Evolutionary conservation across 2,888 invertebrate genomes (phyloP), one percentile per base, ranked within the genome.

Genomic region (Oscheius sp.): DNA sequence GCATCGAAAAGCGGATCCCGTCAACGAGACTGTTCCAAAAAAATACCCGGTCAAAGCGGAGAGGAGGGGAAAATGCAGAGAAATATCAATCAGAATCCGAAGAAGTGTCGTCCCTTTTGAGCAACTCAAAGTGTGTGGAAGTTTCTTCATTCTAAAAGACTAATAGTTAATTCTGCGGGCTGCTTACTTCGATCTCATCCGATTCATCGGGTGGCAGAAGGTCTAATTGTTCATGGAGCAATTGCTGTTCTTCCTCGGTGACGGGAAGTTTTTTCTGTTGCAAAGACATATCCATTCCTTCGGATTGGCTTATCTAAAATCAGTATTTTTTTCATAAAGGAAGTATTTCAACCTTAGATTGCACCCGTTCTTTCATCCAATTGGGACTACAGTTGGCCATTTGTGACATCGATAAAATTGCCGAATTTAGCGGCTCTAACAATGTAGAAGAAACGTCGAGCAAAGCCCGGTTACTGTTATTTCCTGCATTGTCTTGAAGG

Each of bases 181-280:
- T n/a, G 9, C 49, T 13, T n/a, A 43, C 61, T 5, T 61, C 49
- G 49, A 9, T 21, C 18, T 66, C 66, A 49, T 66, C 66, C 0
- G 49, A 49, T 5, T 66, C 66, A 49, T 66, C 66, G 0, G 49
- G 66, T 5, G 52, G 49, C n/a, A 66, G 45, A n/a, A 66, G 52
- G 49, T 66, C 66, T 21, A 61, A n/a, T 21, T 61, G 41, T 18
- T 61, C 43, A 1, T 41, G 41, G 7, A 61, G 61, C 1, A 61
- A 21, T 18, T 1, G 43, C 21, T 61, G 61, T 21, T 61, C 61
- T 41, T 41, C 45, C 2, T 61, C 43, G 23, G 29, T 61, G 12
- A 2, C 13, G 1, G 41, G 43, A 16, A 21, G 12, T 61, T 41
- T 61, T 25, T 61, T 61, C 18, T 41, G 16, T 43, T 45, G 41